A percentile compares a stretch with the other conserved stretches of the same genome.
phyloP scores from a whole-genome alignment of 2,888 invertebrate genomes.

The Hyles lineata region DNA sequence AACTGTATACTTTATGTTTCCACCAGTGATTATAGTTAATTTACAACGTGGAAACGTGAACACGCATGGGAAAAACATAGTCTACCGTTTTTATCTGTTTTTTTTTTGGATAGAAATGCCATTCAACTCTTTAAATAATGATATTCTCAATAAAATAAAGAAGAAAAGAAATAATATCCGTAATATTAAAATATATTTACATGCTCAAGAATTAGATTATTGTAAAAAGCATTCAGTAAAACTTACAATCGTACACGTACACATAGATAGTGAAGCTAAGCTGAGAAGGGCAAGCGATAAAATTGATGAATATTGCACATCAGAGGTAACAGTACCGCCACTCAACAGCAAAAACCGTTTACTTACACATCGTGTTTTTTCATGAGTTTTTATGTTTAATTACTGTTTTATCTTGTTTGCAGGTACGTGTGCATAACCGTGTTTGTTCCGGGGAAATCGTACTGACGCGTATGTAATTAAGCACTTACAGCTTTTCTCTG shows the following conservation, averaged over 20 bases:
- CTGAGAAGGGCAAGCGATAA: not conserved
- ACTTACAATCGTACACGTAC: too few relatives aligned
- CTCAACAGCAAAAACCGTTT: slow-evolving; percentile 12
- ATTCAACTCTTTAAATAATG: not conserved
- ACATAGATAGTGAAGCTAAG: not conserved
- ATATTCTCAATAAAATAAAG: not conserved
- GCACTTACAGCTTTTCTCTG: slow-evolving; percentile 27
- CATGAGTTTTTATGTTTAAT: slow-evolving; percentile 48
- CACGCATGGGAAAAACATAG: not conserved
- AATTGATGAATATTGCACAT: not conserved
- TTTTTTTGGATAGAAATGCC: not conserved
- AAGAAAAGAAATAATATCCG: not conserved
- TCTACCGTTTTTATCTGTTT: slow-evolving; percentile 4
- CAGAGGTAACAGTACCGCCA: not conserved
- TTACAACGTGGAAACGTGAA: slow-evolving; percentile 8
- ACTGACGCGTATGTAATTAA: slow-evolving; percentile 31
- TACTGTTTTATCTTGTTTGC: slow-evolving; percentile 48
- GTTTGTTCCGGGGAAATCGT: slow-evolving; percentile 28
- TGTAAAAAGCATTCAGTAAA: too few relatives aligned
- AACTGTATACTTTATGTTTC: slow-evolving; percentile 26
- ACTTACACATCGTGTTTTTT: slow-evolving; percentile 39
- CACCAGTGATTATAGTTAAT: not conserved
- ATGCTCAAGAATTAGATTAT: too few relatives aligned
- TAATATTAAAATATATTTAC: too few relatives aligned
- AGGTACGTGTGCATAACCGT: slow-evolving; percentile 41